Evolutionary conservation across 2,888 invertebrate species (phyloP).

Genomic region (Coremacera marginata): DNA sequence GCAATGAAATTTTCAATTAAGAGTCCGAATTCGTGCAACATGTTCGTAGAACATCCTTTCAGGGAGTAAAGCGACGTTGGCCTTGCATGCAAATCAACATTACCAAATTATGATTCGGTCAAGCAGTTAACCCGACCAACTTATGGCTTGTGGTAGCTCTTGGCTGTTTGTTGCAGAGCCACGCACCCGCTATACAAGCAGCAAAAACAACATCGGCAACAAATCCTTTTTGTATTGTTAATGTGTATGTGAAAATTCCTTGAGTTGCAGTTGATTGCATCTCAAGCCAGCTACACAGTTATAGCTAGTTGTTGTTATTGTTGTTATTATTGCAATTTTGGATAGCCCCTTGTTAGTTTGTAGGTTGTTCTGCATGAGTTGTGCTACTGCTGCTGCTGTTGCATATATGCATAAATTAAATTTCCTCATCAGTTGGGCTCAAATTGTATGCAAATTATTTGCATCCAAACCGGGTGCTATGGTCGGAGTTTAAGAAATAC

Average conservation of each 20-base stretch:
- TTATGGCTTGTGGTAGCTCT: not conserved
- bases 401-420: slow-evolving; percentile 2
- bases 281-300: not conserved
- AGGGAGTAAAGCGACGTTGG: not conserved
- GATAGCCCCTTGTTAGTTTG: too few relatives aligned
- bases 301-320: not conserved
- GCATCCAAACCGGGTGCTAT: not conserved
- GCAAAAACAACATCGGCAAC: too few relatives aligned
- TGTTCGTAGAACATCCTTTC: too few relatives aligned
- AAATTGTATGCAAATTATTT: slow-evolving; percentile 1
- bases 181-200: too few relatives aligned
- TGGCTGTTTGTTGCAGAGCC: too few relatives aligned
- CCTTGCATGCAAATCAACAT: slow-evolving; percentile 4
- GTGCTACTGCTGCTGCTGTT: not conserved
- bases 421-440: not conserved
- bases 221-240: too few relatives aligned
- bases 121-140: not conserved
- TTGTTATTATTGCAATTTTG: too few relatives aligned
- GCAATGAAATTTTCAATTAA: too few relatives aligned
- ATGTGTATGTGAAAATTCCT: slow-evolving; percentile 7
- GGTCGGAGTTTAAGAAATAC: too few relatives aligned
- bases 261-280: slow-evolving; percentile 16
- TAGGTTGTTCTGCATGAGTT: too few relatives aligned
- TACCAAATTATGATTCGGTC: not conserved
- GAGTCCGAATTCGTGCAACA: too few relatives aligned